Percentiles rank a stretch among this genome's conserved stretches.
These are phyloP conservation scores for Psix sp. DNA, from an alignment of 1,140 invertebrate species.

Conservation along the genomic window DNA sequence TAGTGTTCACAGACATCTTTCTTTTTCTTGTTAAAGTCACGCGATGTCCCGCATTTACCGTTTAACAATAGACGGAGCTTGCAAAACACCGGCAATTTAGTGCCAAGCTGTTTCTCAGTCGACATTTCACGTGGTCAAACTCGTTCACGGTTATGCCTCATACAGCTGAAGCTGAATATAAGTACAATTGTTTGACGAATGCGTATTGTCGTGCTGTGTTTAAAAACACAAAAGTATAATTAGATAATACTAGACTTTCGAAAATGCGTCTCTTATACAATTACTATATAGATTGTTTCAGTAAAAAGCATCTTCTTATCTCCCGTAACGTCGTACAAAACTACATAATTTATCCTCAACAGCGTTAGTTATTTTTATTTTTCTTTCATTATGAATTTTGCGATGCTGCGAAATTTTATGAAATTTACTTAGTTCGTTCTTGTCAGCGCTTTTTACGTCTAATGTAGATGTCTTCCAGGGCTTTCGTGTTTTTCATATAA, in stretches of 20 bases:
- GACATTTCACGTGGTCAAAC: slow-evolving; percentile 46
- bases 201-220: slow-evolving; percentile 20
- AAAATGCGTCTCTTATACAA: too few species aligned
- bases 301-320: too few species aligned
- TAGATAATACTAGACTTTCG: slow-evolving; percentile 23
- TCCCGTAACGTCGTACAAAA: too few species aligned
- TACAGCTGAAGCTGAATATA: slow-evolving; percentile 26
- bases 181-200: slow-evolving; percentile 44
- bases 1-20: slow-evolving; percentile 35
- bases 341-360: too few species aligned
- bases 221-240: slow-evolving; percentile 28
- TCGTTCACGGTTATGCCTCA: slow-evolving; percentile 52
- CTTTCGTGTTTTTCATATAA: background rate
- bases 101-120: slow-evolving; percentile 46
- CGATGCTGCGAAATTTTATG: too few species aligned
- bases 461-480: background rate
- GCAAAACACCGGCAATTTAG: slow-evolving; percentile 58
- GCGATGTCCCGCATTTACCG: slow-evolving; percentile 55
- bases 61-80: slow-evolving; percentile 59
- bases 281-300: background rate
- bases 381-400: too few species aligned
- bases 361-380: too few species aligned
- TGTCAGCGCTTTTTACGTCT: too few species aligned
- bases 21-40: slow-evolving; percentile 56
- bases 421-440: too few species aligned